A percentile compares a stretch with the other conserved stretches of the same genome.
Evolutionary conservation across 2,888 invertebrate genomes (phyloP).

Genomic region (Tetanocera ferruginea): DNA sequence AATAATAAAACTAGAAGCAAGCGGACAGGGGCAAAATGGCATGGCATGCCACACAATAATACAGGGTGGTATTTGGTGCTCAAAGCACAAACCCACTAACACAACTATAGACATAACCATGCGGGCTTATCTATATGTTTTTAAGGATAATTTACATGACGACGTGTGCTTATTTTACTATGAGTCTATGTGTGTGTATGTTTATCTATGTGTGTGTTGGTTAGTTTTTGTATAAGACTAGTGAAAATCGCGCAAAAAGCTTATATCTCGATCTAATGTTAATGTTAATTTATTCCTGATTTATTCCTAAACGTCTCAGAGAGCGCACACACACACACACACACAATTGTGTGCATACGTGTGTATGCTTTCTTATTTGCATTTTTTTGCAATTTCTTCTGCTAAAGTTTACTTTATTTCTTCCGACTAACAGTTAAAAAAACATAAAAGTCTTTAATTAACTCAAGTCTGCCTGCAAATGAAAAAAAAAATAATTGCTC

Average conservation of each 20-base stretch:
- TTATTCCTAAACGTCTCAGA: slow-evolving; percentile 22
- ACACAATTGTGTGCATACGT: neutral
- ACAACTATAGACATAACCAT: neutral
- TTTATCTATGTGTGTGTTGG: neutral
- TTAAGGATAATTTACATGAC: no score
- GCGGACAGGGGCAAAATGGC: neutral
- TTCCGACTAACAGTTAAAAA: neutral
- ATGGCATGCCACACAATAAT: neutral
- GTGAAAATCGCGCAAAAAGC: slow-evolving; percentile 7
- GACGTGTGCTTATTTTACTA: no score
- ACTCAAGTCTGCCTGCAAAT: neutral
- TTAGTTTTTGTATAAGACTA: neutral
- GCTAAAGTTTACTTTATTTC: neutral
- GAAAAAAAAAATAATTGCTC: no score
- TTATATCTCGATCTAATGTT: slow-evolving; percentile 33
- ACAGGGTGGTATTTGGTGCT: neutral
- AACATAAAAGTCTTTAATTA: neutral
- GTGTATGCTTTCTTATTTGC: neutral
- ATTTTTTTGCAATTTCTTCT: neutral
- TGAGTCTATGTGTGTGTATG: neutral
- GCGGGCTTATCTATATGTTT: no score
- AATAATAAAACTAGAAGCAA: neutral
- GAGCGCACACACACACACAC: neutral
- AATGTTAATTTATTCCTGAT: slow-evolving; percentile 28
- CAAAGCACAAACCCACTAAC: neutral